Evolutionary conservation across 1,140 invertebrate species (phyloP).

Genomic region (Platyscapa corneri): DNA sequence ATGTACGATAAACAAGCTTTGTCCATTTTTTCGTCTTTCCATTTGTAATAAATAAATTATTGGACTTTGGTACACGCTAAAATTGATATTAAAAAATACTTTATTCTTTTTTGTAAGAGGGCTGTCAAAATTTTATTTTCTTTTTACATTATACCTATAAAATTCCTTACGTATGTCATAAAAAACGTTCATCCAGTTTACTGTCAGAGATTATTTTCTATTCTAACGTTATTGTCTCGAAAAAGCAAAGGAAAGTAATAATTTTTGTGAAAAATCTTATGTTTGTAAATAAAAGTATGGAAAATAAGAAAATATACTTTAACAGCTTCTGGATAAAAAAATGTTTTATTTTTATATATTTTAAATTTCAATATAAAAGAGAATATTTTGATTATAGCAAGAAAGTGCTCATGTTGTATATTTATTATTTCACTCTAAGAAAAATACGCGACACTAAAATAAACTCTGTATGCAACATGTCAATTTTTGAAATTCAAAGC

Average conservation of each 20-base stretch:
- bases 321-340: background rate
- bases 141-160: conserved; percentile 41
- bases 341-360: background rate
- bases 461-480: conserved; percentile 8
- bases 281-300: background rate
- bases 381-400: background rate
- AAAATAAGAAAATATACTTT: background rate
- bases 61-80: background rate
- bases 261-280: conserved; percentile 4
- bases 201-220: conserved; percentile 37
- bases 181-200: conserved; percentile 36
- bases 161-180: conserved; percentile 28
- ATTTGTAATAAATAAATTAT: background rate
- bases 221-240: conserved; percentile 8
- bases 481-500: conserved; percentile 35
- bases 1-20: background rate
- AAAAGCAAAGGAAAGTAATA: conserved; percentile 7
- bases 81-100: conserved; percentile 24
- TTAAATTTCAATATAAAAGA: background rate
- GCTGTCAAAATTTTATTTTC: conserved; percentile 28
- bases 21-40: background rate
- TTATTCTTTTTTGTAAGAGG: conserved; percentile 1
- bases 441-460: conserved; percentile 12
- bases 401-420: background rate
- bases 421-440: conserved; percentile 9